Percentiles rank a stretch among this genome's conserved stretches.
Evolutionary conservation across 2,888 invertebrate species (phyloP).

Genomic region (Agrotis exclamationis): DNA sequence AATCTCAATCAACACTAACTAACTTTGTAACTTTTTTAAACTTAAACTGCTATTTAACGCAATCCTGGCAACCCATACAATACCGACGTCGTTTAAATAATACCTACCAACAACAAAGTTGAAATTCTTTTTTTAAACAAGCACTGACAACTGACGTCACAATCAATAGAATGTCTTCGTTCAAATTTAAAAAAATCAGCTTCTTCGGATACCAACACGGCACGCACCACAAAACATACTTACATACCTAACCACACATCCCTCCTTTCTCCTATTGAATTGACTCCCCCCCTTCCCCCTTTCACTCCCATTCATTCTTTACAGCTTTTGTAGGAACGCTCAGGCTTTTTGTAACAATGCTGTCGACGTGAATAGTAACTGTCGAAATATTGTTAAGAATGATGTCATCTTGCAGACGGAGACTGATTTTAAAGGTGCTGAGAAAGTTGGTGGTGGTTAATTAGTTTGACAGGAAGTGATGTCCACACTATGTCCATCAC

Average conservation of each 20-base stretch:
- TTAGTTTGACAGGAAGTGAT: conserved; percentile 33
- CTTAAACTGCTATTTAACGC: no score
- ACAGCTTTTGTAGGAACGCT: conserved; percentile 87
- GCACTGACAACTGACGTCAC: conserved; percentile 17
- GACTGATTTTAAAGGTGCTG: conserved; percentile 60
- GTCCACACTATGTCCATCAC: no score
- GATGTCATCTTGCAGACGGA: conserved; percentile 77
- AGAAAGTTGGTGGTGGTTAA: conserved; percentile 46
- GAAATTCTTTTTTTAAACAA: background rate
- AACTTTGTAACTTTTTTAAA: no score
- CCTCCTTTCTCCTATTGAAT: conserved; percentile 86
- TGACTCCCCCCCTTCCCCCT: conserved; percentile 72
- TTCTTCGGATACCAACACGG: conserved; percentile 73
- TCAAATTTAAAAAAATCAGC: conserved; percentile 62
- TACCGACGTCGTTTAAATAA: no score
- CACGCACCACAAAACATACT: conserved; percentile 87
- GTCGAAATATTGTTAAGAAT: conserved; percentile 86
- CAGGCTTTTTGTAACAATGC: conserved; percentile 87
- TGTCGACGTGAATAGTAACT: conserved; percentile 83
- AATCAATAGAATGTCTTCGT: conserved; percentile 37
- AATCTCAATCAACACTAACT: background rate
- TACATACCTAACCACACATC: conserved; percentile 86
- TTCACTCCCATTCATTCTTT: conserved; percentile 87
- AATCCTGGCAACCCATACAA: no score
- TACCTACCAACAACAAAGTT: no score